Evolutionary conservation across 2,113 vertebrate species (phyloP).

Genomic region (Clinocottus analis): DNA sequence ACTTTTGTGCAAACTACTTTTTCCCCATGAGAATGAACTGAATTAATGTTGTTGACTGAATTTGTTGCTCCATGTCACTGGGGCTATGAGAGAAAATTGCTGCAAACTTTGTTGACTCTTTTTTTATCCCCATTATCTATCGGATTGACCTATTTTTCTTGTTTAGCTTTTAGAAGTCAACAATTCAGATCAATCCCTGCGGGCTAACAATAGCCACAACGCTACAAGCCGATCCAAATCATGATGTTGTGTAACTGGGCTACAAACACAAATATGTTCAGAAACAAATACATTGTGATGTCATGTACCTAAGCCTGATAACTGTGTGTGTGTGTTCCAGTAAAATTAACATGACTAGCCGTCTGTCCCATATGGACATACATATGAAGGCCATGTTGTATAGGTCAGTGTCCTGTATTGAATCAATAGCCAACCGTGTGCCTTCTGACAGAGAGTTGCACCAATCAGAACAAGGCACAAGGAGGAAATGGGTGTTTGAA

Average conservation of each 20-base stretch:
- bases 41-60: not conserved
- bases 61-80: not conserved
- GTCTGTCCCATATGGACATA: not conserved
- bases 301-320: not conserved
- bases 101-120: not conserved
- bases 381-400: conserved; percentile 15
- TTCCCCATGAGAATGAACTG: not conserved
- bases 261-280: not conserved
- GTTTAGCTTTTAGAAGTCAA: conserved; percentile 6
- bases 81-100: not conserved
- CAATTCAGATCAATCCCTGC: conserved; percentile 14
- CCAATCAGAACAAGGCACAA: conserved; percentile 57
- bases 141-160: not conserved
- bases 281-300: not conserved
- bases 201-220: not conserved
- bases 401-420: conserved; percentile 39
- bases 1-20: not conserved
- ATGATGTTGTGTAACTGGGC: not conserved
- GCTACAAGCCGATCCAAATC: not conserved
- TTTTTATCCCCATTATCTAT: not conserved
- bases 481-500: conserved; percentile 63
- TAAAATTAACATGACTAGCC: conserved; percentile 10
- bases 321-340: not conserved
- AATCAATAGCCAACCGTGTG: conserved; percentile 18
- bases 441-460: conserved; percentile 10